Base-by-base conservation (phyloP, 2,797 vertebrate genomes). In the Setipinna tenuifilis region DNA sequence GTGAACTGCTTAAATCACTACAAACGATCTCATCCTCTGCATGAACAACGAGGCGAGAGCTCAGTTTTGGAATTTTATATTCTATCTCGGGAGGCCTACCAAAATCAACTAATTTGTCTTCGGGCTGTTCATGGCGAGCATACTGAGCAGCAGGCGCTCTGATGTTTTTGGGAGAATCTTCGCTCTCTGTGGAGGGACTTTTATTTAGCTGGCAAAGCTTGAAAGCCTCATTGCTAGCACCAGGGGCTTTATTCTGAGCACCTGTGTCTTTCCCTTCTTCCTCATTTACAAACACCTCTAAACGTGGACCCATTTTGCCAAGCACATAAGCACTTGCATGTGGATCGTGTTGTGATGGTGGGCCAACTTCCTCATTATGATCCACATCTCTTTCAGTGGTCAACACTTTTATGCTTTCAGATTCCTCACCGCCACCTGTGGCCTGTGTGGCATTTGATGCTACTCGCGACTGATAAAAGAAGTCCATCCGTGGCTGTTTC, bases 1-100 rank as follows among this genome's bases (percentile, higher is more conserved):
- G 71, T n/a, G 71, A 21, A 14, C 31, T 6, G 17, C 71, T 78
- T 78, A 78, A 78, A 44, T 78, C 71, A 21, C 71, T 44, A 44
- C 31, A 44, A 19, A 44, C 5, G 3, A 6, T 78, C 21, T 78
- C 71, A 44, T 78, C 35, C 19, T 21, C 71, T 44, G 71, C 71
- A 78, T 78, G 71, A 78, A 17, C 19, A 78, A 78, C 31, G 35
- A 44, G 35, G 31, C 9, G 71, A 78, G 71, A 1, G 31, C 71
- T 78, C 35, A 3, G 31, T 78, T 78, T 44, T 21, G 71, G 71
- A 78, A 78, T 41, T 41, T 78, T 41, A 78, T 78, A 78, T 21
- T 78, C 71, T 1, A 44, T 41, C 31, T 78, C 71, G 17, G 71
- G 71, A 78, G 71, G 19, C 31, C 16, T 35, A 4, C 28, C 25